Evolutionary conservation across 2,797 vertebrate genomes (phyloP), one percentile per base, ranked within the genome.

Genomic region (Enteromius radiatus): DNA sequence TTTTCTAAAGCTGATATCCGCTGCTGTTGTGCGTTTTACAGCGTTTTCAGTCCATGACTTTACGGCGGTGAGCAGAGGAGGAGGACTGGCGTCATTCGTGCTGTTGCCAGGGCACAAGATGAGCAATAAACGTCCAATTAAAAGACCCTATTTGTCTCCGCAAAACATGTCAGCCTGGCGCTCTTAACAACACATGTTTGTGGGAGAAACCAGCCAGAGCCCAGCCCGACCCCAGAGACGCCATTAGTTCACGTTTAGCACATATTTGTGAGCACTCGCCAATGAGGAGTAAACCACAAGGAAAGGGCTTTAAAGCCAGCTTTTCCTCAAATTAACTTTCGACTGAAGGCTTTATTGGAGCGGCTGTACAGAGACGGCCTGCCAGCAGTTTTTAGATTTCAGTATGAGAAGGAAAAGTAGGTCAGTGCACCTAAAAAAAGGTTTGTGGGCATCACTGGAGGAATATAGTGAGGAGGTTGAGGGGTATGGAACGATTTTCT

Each of bases 61-160:
- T 63, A 69, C 74, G 23, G 45, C 31, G 3, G 45, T 64, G 59
- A 59, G 65, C 43, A 4, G 78, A 26, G 70, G 41, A 45, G 65
- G 45, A 73, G 14, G 67, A 49, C 43, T 83, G 56, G 63, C 74
- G 82, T 73, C 75, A 61, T 73, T 70, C 76, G 26, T 59, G 26
- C 38, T 23, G 84, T 87, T 88, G 82, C 83, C 81, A 78, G 78
- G 78, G 63, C 59, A 81, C 54, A 77, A 77, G 64, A 79, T 23
- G 26, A 82, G 49, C 84, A 80, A 85, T 86, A 87, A 87, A 81
- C 10, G n/a, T 33, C 78, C 82, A 84, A 84, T 85, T 86, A 86
- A 86, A 89, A 82, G 21, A 33, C 31, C n/a, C 38, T 52, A 68
- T 75, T 76, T 78, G 47, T 71, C 70, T 79, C 78, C 10, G 84